A percentile compares a stretch with the other conserved stretches of the same genome.
Conservation (phyloP, 2,797 vertebrate genomes). For the Paguma larvata region DNA sequence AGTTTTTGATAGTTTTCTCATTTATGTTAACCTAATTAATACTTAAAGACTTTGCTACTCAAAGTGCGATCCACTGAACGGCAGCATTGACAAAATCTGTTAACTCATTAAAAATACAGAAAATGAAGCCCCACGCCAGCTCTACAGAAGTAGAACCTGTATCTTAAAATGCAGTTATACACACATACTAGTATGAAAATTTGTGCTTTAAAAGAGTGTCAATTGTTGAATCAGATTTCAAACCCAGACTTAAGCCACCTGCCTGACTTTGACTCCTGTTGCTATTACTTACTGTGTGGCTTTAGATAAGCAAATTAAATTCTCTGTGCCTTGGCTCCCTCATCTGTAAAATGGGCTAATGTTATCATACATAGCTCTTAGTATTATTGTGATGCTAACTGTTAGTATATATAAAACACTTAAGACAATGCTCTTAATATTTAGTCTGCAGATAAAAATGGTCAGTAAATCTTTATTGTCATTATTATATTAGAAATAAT, state of each 20-base stretch:
- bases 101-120: neutral
- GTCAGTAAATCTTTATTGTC: neutral
- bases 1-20: neutral
- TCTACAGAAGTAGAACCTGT: neutral
- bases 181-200: neutral
- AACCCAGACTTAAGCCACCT: neutral
- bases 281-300: neutral
- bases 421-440: neutral
- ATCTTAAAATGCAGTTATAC: neutral
- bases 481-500: neutral
- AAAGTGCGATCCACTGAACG: neutral
- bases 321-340: neutral
- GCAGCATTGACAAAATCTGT: neutral
- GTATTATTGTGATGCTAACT: neutral
- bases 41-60: neutral
- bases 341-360: neutral
- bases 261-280: neutral
- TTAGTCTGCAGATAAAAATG: neutral
- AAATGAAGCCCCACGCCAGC: neutral
- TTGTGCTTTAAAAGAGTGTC: neutral
- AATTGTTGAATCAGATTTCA: neutral
- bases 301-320: neutral
- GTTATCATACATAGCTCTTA: neutral
- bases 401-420: neutral
- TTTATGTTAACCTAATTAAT: neutral